Percentiles rank a stretch among this genome's conserved stretches.
Evolutionary conservation across 2,888 invertebrate species (phyloP).

Genomic region (Ectemnius lituratus): DNA sequence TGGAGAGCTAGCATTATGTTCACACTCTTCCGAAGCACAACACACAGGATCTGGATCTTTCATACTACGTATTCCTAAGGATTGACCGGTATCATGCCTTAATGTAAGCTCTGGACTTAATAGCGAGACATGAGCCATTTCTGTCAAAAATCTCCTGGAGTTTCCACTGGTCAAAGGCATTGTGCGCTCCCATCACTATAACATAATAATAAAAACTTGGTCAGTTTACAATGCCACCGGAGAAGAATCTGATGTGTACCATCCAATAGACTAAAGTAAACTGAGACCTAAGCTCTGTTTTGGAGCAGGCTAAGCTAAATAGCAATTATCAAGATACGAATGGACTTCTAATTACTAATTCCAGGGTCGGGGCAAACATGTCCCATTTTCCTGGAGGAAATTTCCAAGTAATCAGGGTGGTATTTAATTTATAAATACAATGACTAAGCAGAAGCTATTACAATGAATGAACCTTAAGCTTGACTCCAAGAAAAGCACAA

Average conservation of each 20-base stretch:
- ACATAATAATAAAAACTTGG: constrained; percentile 18
- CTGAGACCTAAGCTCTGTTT: not conserved
- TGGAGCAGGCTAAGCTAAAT: no score
- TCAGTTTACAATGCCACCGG: no score
- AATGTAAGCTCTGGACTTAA: constrained; percentile 26
- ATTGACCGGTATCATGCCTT: constrained; percentile 44
- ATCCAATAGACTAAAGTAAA: not conserved
- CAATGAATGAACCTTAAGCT: no score
- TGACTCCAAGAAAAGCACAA: no score
- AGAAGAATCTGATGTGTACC: no score
- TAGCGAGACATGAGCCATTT: constrained; percentile 55
- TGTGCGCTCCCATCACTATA: constrained; percentile 65
- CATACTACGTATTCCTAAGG: constrained; percentile 44
- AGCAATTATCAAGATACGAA: not conserved
- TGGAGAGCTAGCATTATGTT: constrained; percentile 13
- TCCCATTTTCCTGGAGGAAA: constrained; percentile 12
- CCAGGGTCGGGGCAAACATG: constrained; percentile 20
- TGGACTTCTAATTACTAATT: constrained; percentile 23
- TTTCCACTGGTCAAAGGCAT: constrained; percentile 60
- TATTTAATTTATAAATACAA: no score
- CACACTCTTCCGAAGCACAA: constrained; percentile 17
- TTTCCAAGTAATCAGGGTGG: no score
- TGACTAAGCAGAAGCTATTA: no score
- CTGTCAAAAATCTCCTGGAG: constrained; percentile 52
- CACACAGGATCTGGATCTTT: constrained; percentile 26